Evolutionary conservation across 2,113 vertebrate genomes (phyloP), one percentile per base, ranked within the genome.

Genomic region (Sarotherodon lohbergeri): DNA sequence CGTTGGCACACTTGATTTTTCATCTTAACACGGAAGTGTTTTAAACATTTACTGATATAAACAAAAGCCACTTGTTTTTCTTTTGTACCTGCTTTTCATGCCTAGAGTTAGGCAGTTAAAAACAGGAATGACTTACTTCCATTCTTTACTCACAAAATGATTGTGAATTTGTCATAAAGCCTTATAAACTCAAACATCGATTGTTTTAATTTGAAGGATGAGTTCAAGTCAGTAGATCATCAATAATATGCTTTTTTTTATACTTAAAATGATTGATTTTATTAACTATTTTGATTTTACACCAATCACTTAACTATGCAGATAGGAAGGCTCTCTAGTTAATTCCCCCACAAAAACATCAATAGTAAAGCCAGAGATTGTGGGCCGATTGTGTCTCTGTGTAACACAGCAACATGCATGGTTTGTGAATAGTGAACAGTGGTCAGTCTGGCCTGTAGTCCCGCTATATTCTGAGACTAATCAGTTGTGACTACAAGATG

Each of bases 401-500:
- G 22, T 78, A 19, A 29, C 43, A 50, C 71, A n/a, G 13, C 7
- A 9, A 22, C 24, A 22, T 73, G 22, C 68, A 3, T 54, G 41
- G n/a, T 41, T 82, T 85, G 55, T 79, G 68, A 66, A 36, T 16
- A 22, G 54, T 82, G 56, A 91, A 41, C 41, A 71, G 88, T n/a
- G 19, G 83, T 63, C 32, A 14, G 16, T 59, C 50, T 46, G 29
- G 66, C 68, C 66, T 32, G 55, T 22, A 27, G 57, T 61, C 36
- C 39, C 36, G 9, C 82, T 68, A 7, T 88, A 55, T 57, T 71
- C 10, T 88, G 90, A 91, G 86, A 86, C 41, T 91, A 81, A 94
- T 95, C 84, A 85, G 16, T 76, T 89, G 84, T 89, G 93, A 94
- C 88, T 87, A 41, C 19, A 80, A 78, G 61, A 81, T 92, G 90